Percentiles rank a stretch among this genome's conserved stretches.
phyloP scores from a whole-genome alignment of 2,113 vertebrate genomes.

The Cacatua alba region DNA sequence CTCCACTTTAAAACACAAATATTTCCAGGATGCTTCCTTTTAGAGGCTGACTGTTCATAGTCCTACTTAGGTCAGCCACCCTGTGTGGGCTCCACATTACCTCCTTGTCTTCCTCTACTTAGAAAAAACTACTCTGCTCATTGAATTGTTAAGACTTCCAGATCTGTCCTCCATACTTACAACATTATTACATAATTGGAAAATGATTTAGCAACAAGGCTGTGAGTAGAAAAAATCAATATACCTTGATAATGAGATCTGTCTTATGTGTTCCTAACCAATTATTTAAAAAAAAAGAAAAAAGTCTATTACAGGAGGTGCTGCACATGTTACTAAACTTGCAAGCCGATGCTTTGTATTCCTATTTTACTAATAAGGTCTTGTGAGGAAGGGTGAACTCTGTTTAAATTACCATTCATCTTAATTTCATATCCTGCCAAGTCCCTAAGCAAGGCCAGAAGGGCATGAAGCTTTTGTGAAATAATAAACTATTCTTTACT shows the following conservation, averaged over 20 bases:
- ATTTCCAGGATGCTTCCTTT: background rate
- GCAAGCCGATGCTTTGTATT: background rate
- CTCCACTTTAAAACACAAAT: background rate
- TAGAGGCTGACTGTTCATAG: background rate
- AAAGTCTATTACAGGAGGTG: background rate
- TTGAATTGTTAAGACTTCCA: slow-evolving; percentile 33
- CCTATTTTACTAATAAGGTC: slow-evolving; percentile 30
- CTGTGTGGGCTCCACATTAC: background rate
- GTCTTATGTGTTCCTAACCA: slow-evolving; percentile 10
- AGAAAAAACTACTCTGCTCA: background rate
- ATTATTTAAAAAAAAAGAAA: slow-evolving; percentile 18
- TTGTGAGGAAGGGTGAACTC: slow-evolving; percentile 36
- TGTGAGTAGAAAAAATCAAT: slow-evolving; percentile 35
- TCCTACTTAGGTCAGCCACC: background rate
- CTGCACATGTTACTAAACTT: background rate
- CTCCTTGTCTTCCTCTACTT: background rate
- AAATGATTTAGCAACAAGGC: slow-evolving; percentile 40
- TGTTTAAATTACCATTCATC: slow-evolving; percentile 58
- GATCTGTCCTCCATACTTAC: background rate
- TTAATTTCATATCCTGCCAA: slow-evolving; percentile 59
- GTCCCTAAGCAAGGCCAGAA: slow-evolving; percentile 61
- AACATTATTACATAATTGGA: slow-evolving; percentile 21
- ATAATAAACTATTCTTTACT: slow-evolving; percentile 50
- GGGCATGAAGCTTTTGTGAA: slow-evolving; percentile 38
- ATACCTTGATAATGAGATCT: slow-evolving; percentile 49